Conservation (phyloP, 2,797 vertebrate species). For the Scleropages formosus region DNA sequence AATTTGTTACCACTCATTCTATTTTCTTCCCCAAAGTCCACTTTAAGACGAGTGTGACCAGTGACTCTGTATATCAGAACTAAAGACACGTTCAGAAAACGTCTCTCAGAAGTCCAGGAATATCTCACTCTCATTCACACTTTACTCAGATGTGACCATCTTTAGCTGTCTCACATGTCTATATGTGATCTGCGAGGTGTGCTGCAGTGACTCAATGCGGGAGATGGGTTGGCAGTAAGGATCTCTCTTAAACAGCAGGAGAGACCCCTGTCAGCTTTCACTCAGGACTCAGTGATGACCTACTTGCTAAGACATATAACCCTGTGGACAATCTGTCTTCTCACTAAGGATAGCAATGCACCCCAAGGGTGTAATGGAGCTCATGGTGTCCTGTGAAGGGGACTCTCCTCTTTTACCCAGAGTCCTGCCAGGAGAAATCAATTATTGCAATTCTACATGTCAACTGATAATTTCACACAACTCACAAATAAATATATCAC, state of each 20-base stretch:
- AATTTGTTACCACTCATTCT: no score
- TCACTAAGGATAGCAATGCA: slow-evolving; percentile 42
- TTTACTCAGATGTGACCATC: neutral
- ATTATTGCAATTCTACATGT: slow-evolving; percentile 38
- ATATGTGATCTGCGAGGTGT: neutral
- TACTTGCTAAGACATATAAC: slow-evolving; percentile 46
- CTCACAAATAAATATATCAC: slow-evolving; percentile 26
- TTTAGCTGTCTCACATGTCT: neutral
- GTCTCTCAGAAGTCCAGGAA: neutral
- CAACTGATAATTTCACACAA: slow-evolving; percentile 21
- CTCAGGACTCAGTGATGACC: slow-evolving; percentile 41
- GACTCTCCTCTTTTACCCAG: slow-evolving; percentile 29
- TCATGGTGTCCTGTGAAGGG: slow-evolving; percentile 37
- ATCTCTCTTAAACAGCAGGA: slow-evolving; percentile 18
- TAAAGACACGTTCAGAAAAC: neutral
- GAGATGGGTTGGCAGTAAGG: slow-evolving; percentile 5
- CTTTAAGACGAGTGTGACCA: no score
- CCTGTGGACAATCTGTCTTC: slow-evolving; percentile 42
- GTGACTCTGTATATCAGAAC: neutral
- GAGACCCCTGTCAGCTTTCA: slow-evolving; percentile 32
- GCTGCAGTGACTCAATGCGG: neutral
- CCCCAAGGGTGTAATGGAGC: slow-evolving; percentile 48
- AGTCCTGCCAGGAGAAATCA: slow-evolving; percentile 38
- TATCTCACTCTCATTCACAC: neutral
- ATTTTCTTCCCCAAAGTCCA: no score